Evolutionary conservation across 92 coral and sea anemone genomes (phyloP).

Genomic region (Porites lobata): DNA sequence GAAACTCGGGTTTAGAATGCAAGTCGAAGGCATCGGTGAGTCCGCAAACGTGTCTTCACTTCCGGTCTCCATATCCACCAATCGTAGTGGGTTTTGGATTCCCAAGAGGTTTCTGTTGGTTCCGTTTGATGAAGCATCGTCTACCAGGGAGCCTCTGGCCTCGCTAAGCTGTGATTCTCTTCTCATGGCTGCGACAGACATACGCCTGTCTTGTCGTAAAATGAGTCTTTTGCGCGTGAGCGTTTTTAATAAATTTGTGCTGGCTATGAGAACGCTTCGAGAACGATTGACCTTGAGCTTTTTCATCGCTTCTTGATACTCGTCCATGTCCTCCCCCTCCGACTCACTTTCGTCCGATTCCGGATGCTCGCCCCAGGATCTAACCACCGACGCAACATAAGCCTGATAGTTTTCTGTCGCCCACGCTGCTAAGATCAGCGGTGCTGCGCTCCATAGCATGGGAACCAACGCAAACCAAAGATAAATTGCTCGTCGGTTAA

Average conservation of each 20-base stretch:
- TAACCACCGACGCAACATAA: slow-evolving; percentile 88
- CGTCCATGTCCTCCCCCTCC: slow-evolving; percentile 93
- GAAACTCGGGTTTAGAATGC: slow-evolving; percentile 33
- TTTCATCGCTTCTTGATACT: slow-evolving; percentile 91
- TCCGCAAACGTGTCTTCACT: slow-evolving; percentile 25
- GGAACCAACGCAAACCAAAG: slow-evolving; percentile 96
- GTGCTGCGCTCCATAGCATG: slow-evolving; percentile 92
- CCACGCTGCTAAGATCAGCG: slow-evolving; percentile 98
- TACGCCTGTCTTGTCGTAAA: slow-evolving; percentile 81
- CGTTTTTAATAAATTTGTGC: slow-evolving; percentile 81
- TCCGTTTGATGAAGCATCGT: background rate
- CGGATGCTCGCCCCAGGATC: slow-evolving; percentile 98
- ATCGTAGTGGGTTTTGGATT: slow-evolving; percentile 28
- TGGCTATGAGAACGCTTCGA: slow-evolving; percentile 85
- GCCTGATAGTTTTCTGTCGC: slow-evolving; percentile 95
- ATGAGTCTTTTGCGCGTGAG: slow-evolving; percentile 84
- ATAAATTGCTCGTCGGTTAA: slow-evolving; percentile 86
- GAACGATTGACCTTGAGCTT: slow-evolving; percentile 84
- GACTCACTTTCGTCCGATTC: slow-evolving; percentile 93
- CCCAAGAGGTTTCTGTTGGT: slow-evolving; percentile 9
- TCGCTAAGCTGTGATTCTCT: slow-evolving; percentile 28
- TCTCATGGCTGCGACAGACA: slow-evolving; percentile 74
- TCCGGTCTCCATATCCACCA: slow-evolving; percentile 32
- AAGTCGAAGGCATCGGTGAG: slow-evolving; percentile 34
- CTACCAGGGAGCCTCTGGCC: slow-evolving; percentile 26